These are phyloP conservation scores for Noturus placidus DNA, from an alignment of 2,113 vertebrate genomes.

Conservation along the genomic window DNA sequence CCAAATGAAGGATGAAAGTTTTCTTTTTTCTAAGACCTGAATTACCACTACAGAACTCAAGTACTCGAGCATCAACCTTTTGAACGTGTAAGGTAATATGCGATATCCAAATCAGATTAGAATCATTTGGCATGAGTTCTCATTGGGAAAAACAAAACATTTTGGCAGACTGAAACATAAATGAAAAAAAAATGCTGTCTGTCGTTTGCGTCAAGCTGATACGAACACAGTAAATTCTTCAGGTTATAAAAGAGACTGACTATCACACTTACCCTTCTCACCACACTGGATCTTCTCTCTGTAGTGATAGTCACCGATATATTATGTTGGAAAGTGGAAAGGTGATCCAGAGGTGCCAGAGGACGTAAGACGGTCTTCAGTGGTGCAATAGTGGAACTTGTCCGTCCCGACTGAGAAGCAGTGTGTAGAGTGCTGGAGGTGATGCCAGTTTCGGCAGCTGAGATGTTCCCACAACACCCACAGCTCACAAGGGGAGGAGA, in stretches of 20 bases:
- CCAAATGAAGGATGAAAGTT: background rate
- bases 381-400: background rate
- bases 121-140: background rate
- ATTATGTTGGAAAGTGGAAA: background rate
- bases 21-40: background rate
- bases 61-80: background rate
- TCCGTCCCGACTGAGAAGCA: conserved; percentile 32
- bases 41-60: conserved; percentile 7
- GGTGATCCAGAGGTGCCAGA: background rate
- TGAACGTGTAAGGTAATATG: background rate
- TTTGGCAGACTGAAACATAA: background rate
- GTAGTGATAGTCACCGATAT: background rate
- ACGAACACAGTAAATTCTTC: background rate
- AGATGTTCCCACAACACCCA: conserved; percentile 58
- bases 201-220: background rate
- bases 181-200: background rate
- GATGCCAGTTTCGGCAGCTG: conserved; percentile 62
- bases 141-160: background rate
- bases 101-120: background rate
- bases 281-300: background rate
- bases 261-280: background rate
- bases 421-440: conserved; percentile 29
- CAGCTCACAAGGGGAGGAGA: conserved; percentile 79
- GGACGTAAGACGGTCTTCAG: background rate
- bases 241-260: background rate